Evolutionary conservation across 2,888 invertebrate genomes (phyloP).

Genomic region (Eristalinus aeneus): DNA sequence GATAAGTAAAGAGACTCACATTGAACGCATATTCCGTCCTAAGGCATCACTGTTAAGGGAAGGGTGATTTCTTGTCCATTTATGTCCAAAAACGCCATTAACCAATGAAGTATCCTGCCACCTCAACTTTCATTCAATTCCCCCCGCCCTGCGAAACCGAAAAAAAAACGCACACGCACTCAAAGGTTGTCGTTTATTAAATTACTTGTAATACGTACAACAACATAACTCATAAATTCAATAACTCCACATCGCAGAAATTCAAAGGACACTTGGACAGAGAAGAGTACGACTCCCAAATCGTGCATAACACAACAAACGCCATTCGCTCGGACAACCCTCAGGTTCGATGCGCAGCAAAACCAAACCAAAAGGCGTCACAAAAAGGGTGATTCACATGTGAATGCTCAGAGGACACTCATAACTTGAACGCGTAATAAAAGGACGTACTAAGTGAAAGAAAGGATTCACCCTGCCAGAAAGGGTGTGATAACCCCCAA

Average conservation of each 20-base stretch:
- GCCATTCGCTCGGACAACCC: constrained; percentile 54
- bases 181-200: constrained; percentile 46
- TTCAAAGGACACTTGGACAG: not conserved
- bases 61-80: too few species aligned
- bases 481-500: constrained; percentile 67
- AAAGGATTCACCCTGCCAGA: constrained; percentile 65
- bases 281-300: constrained; percentile 42
- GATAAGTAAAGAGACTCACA: not conserved
- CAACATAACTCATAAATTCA: constrained; percentile 60
- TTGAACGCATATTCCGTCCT: too few species aligned
- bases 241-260: constrained; percentile 30
- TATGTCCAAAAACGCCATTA: too few species aligned
- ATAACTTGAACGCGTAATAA: constrained; percentile 64
- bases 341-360: not conserved
- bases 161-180: not conserved
- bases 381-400: constrained; percentile 25
- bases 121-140: not conserved
- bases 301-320: constrained; percentile 64
- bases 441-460: constrained; percentile 56
- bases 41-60: too few species aligned
- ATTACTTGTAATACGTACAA: constrained; percentile 39
- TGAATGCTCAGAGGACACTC: constrained; percentile 63
- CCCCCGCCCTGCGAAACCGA: not conserved
- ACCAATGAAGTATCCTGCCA: not conserved
- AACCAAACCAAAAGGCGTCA: constrained; percentile 18